phyloP scores from a whole-genome alignment of 2,797 vertebrate genomes.

The Aldrovandia affinis region DNA sequence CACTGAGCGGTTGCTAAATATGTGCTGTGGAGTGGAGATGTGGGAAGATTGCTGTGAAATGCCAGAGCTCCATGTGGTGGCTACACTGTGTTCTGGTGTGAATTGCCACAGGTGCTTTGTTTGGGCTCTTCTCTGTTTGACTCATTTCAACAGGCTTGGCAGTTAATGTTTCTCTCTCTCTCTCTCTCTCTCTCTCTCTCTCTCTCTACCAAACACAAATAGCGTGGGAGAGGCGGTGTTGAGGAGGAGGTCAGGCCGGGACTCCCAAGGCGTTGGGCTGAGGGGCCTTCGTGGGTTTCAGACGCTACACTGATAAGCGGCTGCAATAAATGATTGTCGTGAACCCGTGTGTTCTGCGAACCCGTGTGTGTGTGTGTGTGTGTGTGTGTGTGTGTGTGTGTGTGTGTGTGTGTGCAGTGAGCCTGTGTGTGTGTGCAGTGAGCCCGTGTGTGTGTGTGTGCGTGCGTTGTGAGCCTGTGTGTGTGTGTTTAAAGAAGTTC shows the following conservation, averaged over 20 bases:
- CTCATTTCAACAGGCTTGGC: neutral
- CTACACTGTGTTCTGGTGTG: neutral
- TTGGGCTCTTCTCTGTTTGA: neutral
- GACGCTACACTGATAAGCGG: neutral
- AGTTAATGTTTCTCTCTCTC: neutral
- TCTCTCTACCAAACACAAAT: neutral
- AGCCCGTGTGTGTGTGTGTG: too few relatives aligned
- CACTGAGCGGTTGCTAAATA: neutral
- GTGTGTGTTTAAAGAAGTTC: neutral
- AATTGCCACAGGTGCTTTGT: neutral
- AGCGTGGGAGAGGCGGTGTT: neutral
- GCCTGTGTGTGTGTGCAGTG: too few relatives aligned
- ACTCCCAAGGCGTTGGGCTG: neutral
- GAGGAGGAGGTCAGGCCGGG: neutral
- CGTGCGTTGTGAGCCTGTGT: too few relatives aligned
- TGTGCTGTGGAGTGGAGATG: neutral
- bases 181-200: too few relatives aligned
- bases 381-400: too few relatives aligned
- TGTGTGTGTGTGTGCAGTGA: too few relatives aligned
- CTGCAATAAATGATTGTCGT: too few relatives aligned
- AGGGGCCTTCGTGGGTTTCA: neutral
- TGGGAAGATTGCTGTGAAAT: constrained; percentile 9
- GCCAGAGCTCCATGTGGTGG: neutral
- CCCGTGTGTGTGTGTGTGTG: too few relatives aligned
- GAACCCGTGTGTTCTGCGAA: too few relatives aligned